Percentiles rank a stretch among this genome's conserved stretches.
Conservation (phyloP, 2,113 vertebrate species). For the Parus major region DNA sequence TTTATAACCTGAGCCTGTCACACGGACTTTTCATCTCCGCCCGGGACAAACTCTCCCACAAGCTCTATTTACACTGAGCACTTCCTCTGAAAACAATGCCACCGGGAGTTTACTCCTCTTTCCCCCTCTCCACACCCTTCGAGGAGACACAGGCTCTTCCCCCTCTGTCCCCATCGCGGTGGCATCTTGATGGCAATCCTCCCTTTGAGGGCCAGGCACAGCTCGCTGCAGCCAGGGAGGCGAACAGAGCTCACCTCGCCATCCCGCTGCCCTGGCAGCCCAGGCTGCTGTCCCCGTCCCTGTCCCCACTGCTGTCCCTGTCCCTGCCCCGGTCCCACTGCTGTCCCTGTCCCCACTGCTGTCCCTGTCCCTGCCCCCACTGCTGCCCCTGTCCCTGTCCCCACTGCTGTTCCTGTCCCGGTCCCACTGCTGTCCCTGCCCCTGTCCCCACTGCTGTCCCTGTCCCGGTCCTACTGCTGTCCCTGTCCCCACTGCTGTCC, state of each 20-base stretch:
- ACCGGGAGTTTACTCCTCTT: constrained; percentile 70
- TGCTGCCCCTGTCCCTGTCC: background rate
- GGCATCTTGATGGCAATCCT: background rate
- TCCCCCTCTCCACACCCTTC: constrained; percentile 31
- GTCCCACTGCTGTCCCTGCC: too few species aligned
- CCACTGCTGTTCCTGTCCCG: too few species aligned
- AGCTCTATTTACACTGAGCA: constrained; percentile 89
- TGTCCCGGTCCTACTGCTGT: too few species aligned
- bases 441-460: too few species aligned
- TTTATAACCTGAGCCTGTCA: constrained; percentile 83
- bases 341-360: too few species aligned
- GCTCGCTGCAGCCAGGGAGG: background rate
- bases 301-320: background rate
- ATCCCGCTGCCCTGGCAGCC: background rate
- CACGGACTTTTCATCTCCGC: constrained; percentile 79
- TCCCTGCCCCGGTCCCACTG: too few species aligned
- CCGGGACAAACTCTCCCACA: constrained; percentile 79
- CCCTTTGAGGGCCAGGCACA: background rate
- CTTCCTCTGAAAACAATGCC: constrained; percentile 98
- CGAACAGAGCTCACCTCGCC: background rate
- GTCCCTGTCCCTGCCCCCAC: too few species aligned
- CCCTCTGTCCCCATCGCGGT: background rate
- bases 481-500: too few species aligned
- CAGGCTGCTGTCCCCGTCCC: background rate
- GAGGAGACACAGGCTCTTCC: background rate